Base-by-base conservation (phyloP, 1,140 invertebrate genomes). In the Drosophila neocordata region DNA sequence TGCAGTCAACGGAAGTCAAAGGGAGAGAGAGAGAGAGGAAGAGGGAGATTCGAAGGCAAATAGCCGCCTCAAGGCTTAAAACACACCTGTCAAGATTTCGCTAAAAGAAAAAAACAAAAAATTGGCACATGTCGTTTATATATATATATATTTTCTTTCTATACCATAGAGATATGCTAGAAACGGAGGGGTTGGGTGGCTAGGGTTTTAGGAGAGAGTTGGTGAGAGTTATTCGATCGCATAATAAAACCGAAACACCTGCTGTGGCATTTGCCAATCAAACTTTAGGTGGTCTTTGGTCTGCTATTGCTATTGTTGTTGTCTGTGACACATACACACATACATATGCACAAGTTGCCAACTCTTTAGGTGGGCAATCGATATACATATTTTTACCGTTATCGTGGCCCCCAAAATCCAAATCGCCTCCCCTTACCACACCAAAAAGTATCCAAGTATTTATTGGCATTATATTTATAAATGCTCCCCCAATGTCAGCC, bases 401-500 rank as follows among this genome's bases (percentile, higher is more conserved):
- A 65, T 66, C 38, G 44, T 56, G 57, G 8, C 31, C 6, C 31
- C 9, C 1, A 1, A 15, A 18, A 18, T 31, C 27, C 27, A 31
- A 31, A 31, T 31, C 27, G 27, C 27, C 7, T 31, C 4, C 27
- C 27, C 5, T 1, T 31, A 31, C 27, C 27, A 3, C 24, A 24
- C 27, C 41, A 9, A 20, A 20, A 48, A 48, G 18, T 48, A 48
- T 48, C 15, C 41, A 48, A 34, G 62, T 63, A 85, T 84, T 84
- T 84, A 85, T 84, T 73, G 80, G 73, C 81, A 80, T 79, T 79
- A 82, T 65, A 62, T 78, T 72, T 72, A 66, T 77, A 75, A 75
- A 70, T 71, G 66, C 58, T 55, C n/a, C 38, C 71, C 59, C 73
- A 69, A 69, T 69, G 66, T 31, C 55, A 48, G 13, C 61, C 56